Percentiles rank a stretch among this genome's conserved stretches.
Conservation (phyloP, 1,140 invertebrate genomes). For the Heliconius hermathena region DNA sequence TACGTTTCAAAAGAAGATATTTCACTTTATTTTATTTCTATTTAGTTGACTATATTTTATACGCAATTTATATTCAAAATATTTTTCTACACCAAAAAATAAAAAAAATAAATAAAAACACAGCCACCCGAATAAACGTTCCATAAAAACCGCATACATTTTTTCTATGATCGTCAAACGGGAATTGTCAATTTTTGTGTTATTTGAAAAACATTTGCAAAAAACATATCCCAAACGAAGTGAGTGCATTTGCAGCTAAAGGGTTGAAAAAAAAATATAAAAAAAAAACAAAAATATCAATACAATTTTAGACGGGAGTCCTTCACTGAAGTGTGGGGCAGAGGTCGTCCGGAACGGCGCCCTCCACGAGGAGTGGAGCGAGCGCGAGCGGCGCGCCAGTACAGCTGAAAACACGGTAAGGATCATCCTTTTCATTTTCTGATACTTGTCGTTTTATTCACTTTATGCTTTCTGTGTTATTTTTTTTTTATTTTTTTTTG, state of each 20-base stretch:
- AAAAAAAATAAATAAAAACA: not conserved
- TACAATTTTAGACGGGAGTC: slow-evolving; percentile 56
- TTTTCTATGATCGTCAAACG: not conserved
- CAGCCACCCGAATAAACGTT: not conserved
- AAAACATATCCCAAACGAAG: not conserved
- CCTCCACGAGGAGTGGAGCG: slow-evolving; percentile 58
- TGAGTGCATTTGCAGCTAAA: slow-evolving; percentile 12
- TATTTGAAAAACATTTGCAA: slow-evolving; percentile 1
- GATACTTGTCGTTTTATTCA: not conserved
- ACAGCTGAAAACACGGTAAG: slow-evolving; percentile 33
- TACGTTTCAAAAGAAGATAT: too few species aligned
- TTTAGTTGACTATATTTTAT: not conserved
- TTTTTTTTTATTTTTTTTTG: not conserved
- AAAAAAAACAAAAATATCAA: slow-evolving; percentile 33
- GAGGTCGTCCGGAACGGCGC: slow-evolving; percentile 64
- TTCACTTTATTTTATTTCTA: not conserved
- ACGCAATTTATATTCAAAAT: not conserved
- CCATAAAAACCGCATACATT: not conserved
- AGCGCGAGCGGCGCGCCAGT: slow-evolving; percentile 39
- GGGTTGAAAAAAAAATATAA: not conserved
- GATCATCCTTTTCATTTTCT: slow-evolving; percentile 1
- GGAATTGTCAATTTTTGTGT: not conserved
- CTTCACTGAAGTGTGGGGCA: slow-evolving; percentile 53
- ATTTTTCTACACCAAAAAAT: not conserved
- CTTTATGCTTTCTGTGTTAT: not conserved